Conservation (phyloP, 2,797 vertebrate species). For the Cossypha dichroa region DNA sequence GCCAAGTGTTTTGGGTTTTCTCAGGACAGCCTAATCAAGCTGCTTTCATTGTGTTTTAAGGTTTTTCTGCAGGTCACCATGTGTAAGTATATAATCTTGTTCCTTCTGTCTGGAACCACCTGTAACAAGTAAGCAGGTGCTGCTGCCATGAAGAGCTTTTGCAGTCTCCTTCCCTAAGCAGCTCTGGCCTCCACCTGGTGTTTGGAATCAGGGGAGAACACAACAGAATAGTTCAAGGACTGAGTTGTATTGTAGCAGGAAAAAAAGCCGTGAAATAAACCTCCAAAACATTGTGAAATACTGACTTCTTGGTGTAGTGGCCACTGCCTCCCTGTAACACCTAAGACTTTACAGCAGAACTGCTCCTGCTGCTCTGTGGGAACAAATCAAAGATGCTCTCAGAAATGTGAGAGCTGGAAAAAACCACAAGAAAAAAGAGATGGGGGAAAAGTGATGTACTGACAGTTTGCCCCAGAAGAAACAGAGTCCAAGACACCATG, state of each 20-base stretch:
- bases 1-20: neutral
- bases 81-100: neutral
- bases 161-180: neutral
- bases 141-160: neutral
- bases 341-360: neutral
- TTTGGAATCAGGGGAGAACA: neutral
- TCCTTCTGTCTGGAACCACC: neutral
- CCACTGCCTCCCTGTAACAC: neutral
- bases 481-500: neutral
- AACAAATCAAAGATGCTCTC: neutral
- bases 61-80: neutral
- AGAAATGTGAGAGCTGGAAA: neutral
- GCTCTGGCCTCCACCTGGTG: neutral
- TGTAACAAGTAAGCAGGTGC: neutral
- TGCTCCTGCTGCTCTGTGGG: neutral
- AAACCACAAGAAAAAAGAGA: neutral
- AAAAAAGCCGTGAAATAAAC: neutral
- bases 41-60: neutral
- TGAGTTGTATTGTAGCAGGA: rapidly evolving
- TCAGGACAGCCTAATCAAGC: neutral
- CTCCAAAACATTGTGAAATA: neutral
- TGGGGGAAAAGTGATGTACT: neutral
- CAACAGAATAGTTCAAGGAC: neutral
- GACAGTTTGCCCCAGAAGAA: neutral
- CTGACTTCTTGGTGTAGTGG: neutral